Evolutionary conservation across 2,888 invertebrate genomes (phyloP).

Genomic region (Ormyrus rosae): DNA sequence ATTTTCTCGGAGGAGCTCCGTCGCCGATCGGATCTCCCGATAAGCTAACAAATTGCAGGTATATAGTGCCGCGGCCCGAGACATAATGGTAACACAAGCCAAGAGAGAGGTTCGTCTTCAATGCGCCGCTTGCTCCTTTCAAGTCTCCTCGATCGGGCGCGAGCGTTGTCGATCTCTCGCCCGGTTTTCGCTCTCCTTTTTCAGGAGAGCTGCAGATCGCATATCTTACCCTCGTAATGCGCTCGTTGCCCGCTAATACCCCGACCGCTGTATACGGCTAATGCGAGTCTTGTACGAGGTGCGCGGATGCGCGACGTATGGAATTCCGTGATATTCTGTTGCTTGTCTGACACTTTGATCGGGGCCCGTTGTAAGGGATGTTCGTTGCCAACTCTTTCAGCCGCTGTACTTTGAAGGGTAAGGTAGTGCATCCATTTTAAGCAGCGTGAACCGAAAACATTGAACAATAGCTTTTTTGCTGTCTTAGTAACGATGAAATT

Average conservation of each 20-base stretch:
- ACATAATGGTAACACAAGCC: constrained; percentile 72
- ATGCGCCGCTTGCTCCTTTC: constrained; percentile 70
- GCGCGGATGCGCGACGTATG: constrained; percentile 26
- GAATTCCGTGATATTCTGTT: background rate
- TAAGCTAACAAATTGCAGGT: constrained; percentile 72
- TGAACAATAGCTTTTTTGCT: no score
- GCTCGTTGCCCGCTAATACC: no score
- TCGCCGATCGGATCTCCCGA: constrained; percentile 68
- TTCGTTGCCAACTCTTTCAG: background rate
- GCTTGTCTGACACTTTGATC: constrained; percentile 47
- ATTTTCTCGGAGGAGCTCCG: no score
- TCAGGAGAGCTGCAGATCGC: no score
- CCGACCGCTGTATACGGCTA: no score
- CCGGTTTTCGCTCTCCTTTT: no score
- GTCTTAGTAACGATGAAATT: no score
- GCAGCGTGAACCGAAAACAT: no score
- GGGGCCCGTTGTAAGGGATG: constrained; percentile 33
- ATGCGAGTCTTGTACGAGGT: background rate
- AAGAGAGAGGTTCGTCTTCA: constrained; percentile 57
- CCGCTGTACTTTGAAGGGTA: no score
- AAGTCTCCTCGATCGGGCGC: constrained; percentile 56
- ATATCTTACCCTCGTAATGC: no score
- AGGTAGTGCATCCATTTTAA: no score
- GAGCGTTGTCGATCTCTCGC: no score
- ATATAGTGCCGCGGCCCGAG: constrained; percentile 66